Evolutionary conservation across 2,888 invertebrate species (phyloP), one percentile per base, ranked within the genome.

Genomic region (Panorpa germanica): DNA sequence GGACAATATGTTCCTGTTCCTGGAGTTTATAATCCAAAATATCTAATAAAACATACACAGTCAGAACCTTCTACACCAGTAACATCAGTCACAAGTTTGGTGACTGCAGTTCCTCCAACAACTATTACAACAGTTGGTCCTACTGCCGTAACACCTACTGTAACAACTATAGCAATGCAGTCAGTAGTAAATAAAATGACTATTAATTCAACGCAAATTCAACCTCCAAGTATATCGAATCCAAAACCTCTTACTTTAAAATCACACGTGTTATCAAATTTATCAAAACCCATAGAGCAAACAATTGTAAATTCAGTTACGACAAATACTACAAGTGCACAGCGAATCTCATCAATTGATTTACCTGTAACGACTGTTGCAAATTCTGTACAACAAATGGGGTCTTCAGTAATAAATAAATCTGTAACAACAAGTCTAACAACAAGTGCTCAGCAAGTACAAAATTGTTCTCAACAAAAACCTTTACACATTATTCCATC

Each of bases 1-100:
- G 70, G 70, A 8, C 64, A 66, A 40, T 70, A 70, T 45, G 63
- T 70, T 33, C 69, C 71, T 3, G 57, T 70, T 3, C 35, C 45
- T 3, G 49, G 44, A 8, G 12, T 13, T 2, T 9, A 17, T 16
- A 28, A 27, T 28, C 32, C 32, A n/a, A 27, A 28, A 14, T 32
- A 32, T 28, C 32, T 8, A 12, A 10, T 17, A 9, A 27, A 32
- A 17, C 24, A 28, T 11, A n/a, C 18, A 15, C 31, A 25, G 4
- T 20, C 25, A 11, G n/a, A n/a, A n/a, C n/a, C n/a, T n/a, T n/a
- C n/a, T n/a, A n/a, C n/a, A n/a, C n/a, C n/a, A n/a, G n/a, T n/a
- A n/a, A n/a, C n/a, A n/a, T n/a, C n/a, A n/a, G n/a, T n/a, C n/a
- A n/a, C n/a, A n/a, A n/a, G 25, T 29, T 5, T 33, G 36, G 14